Evolutionary conservation across 2,113 vertebrate genomes (phyloP).

Genomic region (Myrmecophaga tridactyla): DNA sequence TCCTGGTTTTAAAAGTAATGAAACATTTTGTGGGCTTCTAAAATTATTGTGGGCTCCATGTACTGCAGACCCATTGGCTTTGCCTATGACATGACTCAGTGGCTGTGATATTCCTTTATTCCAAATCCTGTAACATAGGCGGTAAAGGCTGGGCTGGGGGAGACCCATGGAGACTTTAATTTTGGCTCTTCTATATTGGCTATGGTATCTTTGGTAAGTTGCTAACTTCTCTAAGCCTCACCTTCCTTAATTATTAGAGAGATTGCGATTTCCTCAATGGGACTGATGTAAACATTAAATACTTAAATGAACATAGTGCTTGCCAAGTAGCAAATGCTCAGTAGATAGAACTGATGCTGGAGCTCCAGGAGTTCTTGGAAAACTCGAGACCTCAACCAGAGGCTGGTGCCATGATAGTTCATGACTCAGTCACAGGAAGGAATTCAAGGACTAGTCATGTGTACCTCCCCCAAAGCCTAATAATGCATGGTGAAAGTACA

Average conservation of each 20-base stretch:
- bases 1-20: background rate
- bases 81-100: background rate
- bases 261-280: background rate
- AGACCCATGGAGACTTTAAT: background rate
- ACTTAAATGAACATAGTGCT: background rate
- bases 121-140: fast-evolving
- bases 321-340: background rate
- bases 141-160: background rate
- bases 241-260: background rate
- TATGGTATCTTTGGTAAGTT: background rate
- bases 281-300: background rate
- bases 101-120: background rate
- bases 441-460: no score
- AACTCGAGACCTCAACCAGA: no score
- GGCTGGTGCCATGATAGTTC: no score
- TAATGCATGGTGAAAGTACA: no score
- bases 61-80: background rate
- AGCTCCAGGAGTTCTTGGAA: no score
- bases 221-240: background rate
- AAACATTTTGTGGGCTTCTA: background rate
- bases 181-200: background rate
- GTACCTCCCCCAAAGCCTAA: no score
- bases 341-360: background rate
- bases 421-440: no score
- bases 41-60: background rate